phyloP scores from a whole-genome alignment of 2,888 invertebrate genomes.

The Muschampia plurimacula region DNA sequence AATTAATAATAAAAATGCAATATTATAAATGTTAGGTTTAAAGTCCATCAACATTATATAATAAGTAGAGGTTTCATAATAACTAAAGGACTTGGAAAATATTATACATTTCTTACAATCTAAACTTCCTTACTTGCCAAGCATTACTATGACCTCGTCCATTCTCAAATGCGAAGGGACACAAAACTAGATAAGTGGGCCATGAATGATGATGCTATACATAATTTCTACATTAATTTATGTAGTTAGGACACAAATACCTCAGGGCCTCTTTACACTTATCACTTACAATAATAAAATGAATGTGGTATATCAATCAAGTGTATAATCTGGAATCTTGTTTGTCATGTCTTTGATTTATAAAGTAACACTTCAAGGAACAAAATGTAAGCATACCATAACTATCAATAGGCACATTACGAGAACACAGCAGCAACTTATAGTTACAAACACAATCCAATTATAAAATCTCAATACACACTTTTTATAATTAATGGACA shows the following conservation, averaged over 20 bases:
- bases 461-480: constrained; percentile 38
- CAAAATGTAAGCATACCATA: not conserved
- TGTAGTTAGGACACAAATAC: not conserved
- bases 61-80: constrained; percentile 10
- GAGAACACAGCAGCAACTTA: constrained; percentile 10
- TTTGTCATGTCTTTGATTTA: not conserved
- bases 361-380: not conserved
- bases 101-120: constrained; percentile 13
- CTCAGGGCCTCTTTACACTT: not conserved
- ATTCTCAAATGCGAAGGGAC: too few species aligned
- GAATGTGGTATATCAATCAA: not conserved
- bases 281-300: not conserved
- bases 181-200: too few species aligned
- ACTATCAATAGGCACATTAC: constrained; percentile 18
- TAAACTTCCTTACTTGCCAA: not conserved
- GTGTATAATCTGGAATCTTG: not conserved
- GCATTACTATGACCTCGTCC: too few species aligned
- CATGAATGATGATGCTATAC: too few species aligned
- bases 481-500: constrained; percentile 40
- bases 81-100: not conserved
- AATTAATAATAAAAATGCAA: constrained; percentile 26
- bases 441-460: constrained; percentile 25
- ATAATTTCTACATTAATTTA: not conserved
- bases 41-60: constrained; percentile 1
- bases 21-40: constrained; percentile 10